phyloP scores from a whole-genome alignment of 2,797 vertebrate species.

The Garrulus glandarius region DNA sequence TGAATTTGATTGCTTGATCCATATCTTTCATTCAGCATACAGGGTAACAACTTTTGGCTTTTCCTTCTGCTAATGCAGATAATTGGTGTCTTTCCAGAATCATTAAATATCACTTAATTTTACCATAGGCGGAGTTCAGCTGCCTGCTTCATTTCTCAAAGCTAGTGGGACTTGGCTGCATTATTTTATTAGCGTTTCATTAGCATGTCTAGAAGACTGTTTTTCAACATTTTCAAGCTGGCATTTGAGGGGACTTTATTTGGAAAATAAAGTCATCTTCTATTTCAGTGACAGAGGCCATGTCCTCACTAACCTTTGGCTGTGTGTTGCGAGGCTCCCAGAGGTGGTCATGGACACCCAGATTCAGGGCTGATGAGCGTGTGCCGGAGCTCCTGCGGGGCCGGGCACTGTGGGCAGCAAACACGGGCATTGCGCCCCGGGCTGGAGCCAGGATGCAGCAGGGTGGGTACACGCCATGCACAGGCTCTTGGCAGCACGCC shows the following conservation, averaged over 20 bases:
- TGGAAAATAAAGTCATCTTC: not conserved
- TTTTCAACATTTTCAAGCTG: not conserved
- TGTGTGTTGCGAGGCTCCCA: rapidly evolving
- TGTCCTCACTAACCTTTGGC: not conserved
- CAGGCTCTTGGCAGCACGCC: not conserved
- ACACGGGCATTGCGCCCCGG: rapidly evolving
- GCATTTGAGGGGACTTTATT: not conserved
- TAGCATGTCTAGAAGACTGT: not conserved
- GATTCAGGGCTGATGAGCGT: rapidly evolving
- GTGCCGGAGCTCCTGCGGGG: rapidly evolving
- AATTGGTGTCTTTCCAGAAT: not conserved
- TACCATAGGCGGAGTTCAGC: not conserved
- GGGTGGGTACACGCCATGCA: not conserved
- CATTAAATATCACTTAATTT: not conserved
- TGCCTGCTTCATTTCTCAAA: not conserved
- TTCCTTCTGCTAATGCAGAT: not conserved
- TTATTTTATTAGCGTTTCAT: not conserved
- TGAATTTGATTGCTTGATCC: not conserved
- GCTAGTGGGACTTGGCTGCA: not conserved
- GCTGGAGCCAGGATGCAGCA: not conserved
- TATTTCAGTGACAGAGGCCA: rapidly evolving
- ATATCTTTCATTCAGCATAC: not conserved
- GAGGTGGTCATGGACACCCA: not conserved
- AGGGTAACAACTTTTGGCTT: not conserved
- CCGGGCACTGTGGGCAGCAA: rapidly evolving